Conservation (phyloP, 2,113 vertebrate genomes). For the Anser cygnoides region DNA sequence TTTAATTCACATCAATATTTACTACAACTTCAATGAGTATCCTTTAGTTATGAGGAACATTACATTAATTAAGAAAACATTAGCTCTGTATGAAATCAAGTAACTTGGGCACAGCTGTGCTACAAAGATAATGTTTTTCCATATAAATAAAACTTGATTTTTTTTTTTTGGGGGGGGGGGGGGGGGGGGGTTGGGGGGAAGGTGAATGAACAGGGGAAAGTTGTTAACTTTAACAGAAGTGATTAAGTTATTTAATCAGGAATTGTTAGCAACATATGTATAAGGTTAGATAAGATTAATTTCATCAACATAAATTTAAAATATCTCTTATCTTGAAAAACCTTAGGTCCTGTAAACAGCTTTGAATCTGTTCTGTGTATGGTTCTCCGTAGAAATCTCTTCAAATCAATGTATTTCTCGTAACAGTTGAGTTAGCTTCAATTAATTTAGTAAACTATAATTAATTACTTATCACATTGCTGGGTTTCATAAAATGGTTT, state of each 20-base stretch:
- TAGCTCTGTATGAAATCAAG: background rate
- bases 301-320: background rate
- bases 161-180: rapidly evolving
- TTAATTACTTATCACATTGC: background rate
- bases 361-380: background rate
- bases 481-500: background rate
- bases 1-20: background rate
- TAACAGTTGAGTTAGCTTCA: background rate
- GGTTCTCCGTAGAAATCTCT: background rate
- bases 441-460: background rate
- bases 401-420: background rate
- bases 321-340: background rate
- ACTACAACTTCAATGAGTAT: background rate
- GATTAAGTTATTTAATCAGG: background rate
- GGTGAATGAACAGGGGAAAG: background rate
- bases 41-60: background rate
- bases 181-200: rapidly evolving
- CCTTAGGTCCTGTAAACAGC: background rate
- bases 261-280: background rate
- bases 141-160: background rate
- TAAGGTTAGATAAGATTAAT: background rate
- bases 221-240: background rate
- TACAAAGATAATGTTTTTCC: background rate
- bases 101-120: background rate
- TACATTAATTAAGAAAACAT: background rate